Base-by-base conservation (phyloP, 2,797 vertebrate species). In the Tapirus indicus region DNA sequence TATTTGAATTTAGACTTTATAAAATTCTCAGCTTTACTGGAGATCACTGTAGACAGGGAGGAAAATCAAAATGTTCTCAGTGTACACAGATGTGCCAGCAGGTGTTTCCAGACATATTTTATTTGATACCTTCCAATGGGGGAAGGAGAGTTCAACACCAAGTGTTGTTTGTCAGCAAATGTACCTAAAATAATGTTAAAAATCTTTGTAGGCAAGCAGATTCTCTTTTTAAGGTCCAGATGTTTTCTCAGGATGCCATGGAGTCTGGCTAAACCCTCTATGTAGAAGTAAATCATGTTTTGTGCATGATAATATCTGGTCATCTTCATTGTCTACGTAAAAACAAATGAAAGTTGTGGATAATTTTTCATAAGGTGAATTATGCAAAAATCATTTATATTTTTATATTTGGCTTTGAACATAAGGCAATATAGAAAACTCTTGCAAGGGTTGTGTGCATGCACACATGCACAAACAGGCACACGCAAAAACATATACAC, bases 91-190 rank as follows among this genome's bases (percentile, higher is more conserved):
- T 85, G 58, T 56, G 69, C 88, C 21, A 75, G 25, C 5, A 54
- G 20, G 8, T 96, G 60, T 95, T 96, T 95, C 83, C 71, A 92
- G 23, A 47, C 10, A 52, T 86, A 89, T 93, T 97, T 96, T 97
- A 94, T 96, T 94, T 82, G n/a, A 72, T 82, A 94, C 78, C 64
- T 93, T 79, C 79, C 29, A 95, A 62, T 68, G 80, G 77, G 1
- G 88, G 52, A 94, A 85, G 78, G 47, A 93, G n/a, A 97, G 83
- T 94, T 92, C 56, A 95, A 29, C 95, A 96, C 54, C 62, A 92
- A 93, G 25, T 52, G 32, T 64, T 56, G n/a, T 93, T 96, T 78
- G 93, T 89, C 56, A 95, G 62, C 44, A 96, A 84, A 71, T 80
- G 52, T 96, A 69, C 56, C 62, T 94, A 71, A 92, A 92, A 88